phyloP scores from a whole-genome alignment of 2,113 vertebrate species.

The Callopanchax toddi region DNA sequence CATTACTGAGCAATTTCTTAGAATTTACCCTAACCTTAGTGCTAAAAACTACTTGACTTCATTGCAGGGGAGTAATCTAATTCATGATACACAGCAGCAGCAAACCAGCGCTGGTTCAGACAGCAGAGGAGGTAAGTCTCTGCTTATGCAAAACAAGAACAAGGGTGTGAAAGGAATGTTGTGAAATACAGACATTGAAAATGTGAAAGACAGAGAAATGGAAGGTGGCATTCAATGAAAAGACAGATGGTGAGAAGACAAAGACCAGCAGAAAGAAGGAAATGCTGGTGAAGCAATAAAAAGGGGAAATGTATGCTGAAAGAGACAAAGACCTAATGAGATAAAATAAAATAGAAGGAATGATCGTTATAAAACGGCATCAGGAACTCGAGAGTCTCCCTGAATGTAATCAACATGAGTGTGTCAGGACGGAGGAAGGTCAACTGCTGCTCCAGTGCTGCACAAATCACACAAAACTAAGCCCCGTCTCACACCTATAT shows the following conservation, averaged over 20 bases:
- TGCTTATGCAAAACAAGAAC: slow-evolving; percentile 49
- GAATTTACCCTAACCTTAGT: slow-evolving; percentile 31
- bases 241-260: not conserved
- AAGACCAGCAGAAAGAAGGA: not conserved
- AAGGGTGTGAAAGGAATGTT: slow-evolving; percentile 45
- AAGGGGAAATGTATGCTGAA: not conserved
- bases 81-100: slow-evolving; percentile 40
- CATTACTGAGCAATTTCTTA: slow-evolving; percentile 10
- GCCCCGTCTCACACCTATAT: slow-evolving; percentile 14
- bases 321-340: slow-evolving; percentile 4
- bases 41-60: slow-evolving; percentile 36
- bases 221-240: not conserved
- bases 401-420: slow-evolving; percentile 57
- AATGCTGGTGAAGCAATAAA: not conserved
- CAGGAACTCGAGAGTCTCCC: slow-evolving; percentile 40
- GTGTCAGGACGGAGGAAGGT: slow-evolving; percentile 46
- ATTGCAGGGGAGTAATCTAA: slow-evolving; percentile 26
- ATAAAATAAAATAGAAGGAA: slow-evolving; percentile 20
- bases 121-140: slow-evolving; percentile 35
- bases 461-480: slow-evolving; percentile 44
- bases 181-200: not conserved
- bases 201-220: not conserved
- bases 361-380: slow-evolving; percentile 18
- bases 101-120: slow-evolving; percentile 28
- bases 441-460: slow-evolving; percentile 50